Conservation (phyloP, 1,140 invertebrate species). For the Cheumatopsyche charites region DNA sequence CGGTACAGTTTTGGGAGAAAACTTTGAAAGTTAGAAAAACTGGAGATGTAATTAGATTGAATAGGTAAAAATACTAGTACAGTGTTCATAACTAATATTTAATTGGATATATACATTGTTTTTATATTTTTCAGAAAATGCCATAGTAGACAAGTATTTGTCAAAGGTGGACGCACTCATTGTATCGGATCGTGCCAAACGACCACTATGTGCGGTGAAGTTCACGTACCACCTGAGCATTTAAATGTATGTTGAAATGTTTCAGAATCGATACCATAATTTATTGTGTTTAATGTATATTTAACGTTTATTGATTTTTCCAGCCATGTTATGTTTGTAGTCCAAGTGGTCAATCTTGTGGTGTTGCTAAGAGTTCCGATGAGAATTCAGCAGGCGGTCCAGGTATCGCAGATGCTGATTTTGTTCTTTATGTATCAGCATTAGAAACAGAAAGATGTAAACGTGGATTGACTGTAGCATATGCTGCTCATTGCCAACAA, state of each 20-base stretch:
- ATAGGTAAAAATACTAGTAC: conserved; percentile 69
- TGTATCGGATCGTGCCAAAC: conserved; percentile 86
- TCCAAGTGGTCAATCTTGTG: conserved; percentile 80
- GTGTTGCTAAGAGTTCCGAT: conserved; percentile 49
- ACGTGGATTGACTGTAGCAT: conserved; percentile 89
- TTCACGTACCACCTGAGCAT: conserved; percentile 88
- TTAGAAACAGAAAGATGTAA: conserved; percentile 90
- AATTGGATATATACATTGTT: too few species aligned
- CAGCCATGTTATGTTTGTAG: conserved; percentile 87
- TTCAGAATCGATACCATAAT: neutral
- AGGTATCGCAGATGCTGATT: conserved; percentile 89
- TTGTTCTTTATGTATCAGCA: conserved; percentile 96
- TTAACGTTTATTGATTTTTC: conserved; percentile 43
- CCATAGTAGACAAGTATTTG: conserved; percentile 80
- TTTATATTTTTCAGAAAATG: conserved; percentile 69
- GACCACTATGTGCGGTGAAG: conserved; percentile 93
- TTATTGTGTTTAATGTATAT: neutral
- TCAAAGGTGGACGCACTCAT: conserved; percentile 80
- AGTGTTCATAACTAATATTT: neutral
- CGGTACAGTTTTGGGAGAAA: conserved; percentile 91
- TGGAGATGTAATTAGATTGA: conserved; percentile 81
- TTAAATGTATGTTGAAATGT: conserved; percentile 74
- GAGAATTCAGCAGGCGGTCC: conserved; percentile 59
- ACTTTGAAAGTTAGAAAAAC: conserved; percentile 87
- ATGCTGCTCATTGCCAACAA: conserved; percentile 98